These are phyloP conservation scores for Aphelocoma coerulescens DNA, from an alignment of 2,113 vertebrate genomes.

Conservation along the genomic window DNA sequence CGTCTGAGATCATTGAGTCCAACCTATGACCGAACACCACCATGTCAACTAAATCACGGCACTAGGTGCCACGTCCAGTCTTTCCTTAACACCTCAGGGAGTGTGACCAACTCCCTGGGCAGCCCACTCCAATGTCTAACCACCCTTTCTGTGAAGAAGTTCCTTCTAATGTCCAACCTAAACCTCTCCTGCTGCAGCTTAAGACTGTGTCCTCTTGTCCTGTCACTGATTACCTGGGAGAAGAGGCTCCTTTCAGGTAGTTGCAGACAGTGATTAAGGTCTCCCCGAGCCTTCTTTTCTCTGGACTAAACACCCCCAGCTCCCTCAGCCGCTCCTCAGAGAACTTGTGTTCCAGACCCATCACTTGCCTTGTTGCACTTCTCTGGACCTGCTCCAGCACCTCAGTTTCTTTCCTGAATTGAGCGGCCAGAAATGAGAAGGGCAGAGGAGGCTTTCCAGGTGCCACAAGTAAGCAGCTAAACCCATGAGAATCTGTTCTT, in stretches of 20 bases:
- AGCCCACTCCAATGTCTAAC: not conserved
- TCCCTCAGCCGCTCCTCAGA: not conserved
- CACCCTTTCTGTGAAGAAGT: not conserved
- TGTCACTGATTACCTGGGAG: not conserved
- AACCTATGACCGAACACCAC: no score
- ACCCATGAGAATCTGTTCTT: fast-evolving
- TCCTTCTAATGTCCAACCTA: not conserved
- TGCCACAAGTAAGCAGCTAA: not conserved
- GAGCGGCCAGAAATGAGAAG: not conserved
- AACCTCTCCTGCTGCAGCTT: not conserved
- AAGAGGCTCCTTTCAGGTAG: not conserved
- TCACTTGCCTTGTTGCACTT: not conserved
- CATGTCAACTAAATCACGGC: not conserved
- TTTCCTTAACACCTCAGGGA: not conserved
- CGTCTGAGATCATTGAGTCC: not conserved
- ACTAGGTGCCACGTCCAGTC: not conserved
- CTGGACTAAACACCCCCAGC: not conserved
- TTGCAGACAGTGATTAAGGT: not conserved
- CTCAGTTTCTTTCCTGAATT: not conserved
- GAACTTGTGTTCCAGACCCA: not conserved
- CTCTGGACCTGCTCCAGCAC: not conserved
- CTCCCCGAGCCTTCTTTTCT: not conserved
- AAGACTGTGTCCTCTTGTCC: not conserved
- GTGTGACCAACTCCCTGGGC: not conserved
- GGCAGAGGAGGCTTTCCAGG: not conserved